phyloP scores from a whole-genome alignment of 2,888 invertebrate species.

The Synanthedon andrenaeformis region DNA sequence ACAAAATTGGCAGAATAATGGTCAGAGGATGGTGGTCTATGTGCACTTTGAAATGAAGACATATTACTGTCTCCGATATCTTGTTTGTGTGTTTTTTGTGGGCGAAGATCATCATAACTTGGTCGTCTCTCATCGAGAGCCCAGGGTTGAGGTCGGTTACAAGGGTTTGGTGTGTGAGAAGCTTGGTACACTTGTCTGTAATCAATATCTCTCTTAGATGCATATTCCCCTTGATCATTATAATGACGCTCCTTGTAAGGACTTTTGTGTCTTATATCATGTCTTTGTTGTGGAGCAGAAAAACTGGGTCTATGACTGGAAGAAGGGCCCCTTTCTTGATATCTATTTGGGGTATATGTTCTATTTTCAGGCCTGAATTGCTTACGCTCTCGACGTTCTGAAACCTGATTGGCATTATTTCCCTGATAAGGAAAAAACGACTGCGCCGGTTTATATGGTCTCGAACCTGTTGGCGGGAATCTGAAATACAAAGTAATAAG shows the following conservation, averaged over 20 bases:
- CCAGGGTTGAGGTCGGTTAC: slow-evolving; percentile 27
- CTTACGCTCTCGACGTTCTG: slow-evolving; percentile 25
- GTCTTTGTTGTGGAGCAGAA: slow-evolving; percentile 16
- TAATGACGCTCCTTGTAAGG: slow-evolving; percentile 14
- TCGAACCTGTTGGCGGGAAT: slow-evolving; percentile 33
- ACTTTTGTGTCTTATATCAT: slow-evolving; percentile 15
- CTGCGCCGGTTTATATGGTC: slow-evolving; percentile 16
- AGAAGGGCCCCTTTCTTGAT: slow-evolving; percentile 24
- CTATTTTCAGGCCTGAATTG: slow-evolving; percentile 23
- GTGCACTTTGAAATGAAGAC: slow-evolving; percentile 36
- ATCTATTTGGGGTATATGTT: slow-evolving; percentile 19
- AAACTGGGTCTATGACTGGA: slow-evolving; percentile 17
- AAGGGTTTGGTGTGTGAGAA: slow-evolving; percentile 12
- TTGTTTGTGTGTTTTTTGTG: slow-evolving; percentile 14
- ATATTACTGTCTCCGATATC: slow-evolving; percentile 26
- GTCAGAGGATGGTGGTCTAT: slow-evolving; percentile 59
- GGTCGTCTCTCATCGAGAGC: slow-evolving; percentile 18
- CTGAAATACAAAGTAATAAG: slow-evolving; percentile 27
- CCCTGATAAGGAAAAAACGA: neutral
- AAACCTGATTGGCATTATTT: slow-evolving; percentile 9
- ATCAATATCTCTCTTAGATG: slow-evolving; percentile 54
- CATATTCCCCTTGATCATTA: slow-evolving; percentile 19
- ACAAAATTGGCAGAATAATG: slow-evolving; percentile 46
- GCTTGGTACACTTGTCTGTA: slow-evolving; percentile 21
- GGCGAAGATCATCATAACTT: slow-evolving; percentile 21